phyloP scores from a whole-genome alignment of 2,797 vertebrate genomes.

The Mycteria americana region DNA sequence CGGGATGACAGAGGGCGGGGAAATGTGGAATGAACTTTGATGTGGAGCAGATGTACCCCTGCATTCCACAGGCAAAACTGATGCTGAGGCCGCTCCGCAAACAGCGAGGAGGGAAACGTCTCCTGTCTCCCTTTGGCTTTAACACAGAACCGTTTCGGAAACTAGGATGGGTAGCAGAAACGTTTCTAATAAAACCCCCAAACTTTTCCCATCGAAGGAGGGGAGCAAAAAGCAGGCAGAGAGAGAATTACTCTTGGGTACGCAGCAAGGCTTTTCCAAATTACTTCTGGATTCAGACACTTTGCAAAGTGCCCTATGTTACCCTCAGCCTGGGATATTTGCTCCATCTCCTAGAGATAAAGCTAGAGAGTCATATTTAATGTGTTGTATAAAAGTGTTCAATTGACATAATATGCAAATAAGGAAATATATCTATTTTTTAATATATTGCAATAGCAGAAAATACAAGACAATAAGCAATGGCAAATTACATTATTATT shows the following conservation, averaged over 20 bases:
- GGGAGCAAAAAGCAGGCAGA: background rate
- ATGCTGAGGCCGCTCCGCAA: background rate
- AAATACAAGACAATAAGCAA: background rate
- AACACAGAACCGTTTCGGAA: background rate
- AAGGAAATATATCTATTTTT: background rate
- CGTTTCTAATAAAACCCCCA: background rate
- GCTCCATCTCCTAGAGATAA: slow-evolving; percentile 2
- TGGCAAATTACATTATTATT: background rate
- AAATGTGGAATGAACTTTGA: slow-evolving; percentile 58
- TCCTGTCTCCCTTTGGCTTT: background rate
- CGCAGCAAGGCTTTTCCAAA: rapidly evolving
- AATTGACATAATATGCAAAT: background rate
- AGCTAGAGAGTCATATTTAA: background rate
- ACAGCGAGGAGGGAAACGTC: background rate
- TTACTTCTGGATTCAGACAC: background rate
- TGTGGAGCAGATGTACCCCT: slow-evolving; percentile 57
- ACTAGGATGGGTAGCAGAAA: background rate
- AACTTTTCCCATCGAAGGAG: background rate
- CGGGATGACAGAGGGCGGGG: slow-evolving; percentile 28
- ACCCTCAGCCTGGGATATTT: background rate
- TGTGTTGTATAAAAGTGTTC: background rate
- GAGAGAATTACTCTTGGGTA: background rate
- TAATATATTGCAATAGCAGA: background rate
- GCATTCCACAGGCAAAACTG: slow-evolving; percentile 42
- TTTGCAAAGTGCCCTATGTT: background rate